Evolutionary conservation across 2,797 vertebrate species (phyloP).

Genomic region (Emys orbicularis): DNA sequence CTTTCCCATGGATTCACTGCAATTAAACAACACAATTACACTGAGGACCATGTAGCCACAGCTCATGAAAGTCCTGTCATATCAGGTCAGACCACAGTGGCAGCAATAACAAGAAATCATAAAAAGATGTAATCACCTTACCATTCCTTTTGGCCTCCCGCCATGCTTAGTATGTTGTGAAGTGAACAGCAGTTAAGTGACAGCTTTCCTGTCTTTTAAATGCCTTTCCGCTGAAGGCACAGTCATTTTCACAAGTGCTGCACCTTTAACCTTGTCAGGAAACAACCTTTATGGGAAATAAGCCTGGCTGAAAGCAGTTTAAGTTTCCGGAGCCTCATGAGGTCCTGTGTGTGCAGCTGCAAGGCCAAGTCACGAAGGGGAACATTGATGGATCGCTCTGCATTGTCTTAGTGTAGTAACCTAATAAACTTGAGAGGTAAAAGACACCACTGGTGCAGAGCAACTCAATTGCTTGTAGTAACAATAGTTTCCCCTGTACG

Average conservation of each 20-base stretch:
- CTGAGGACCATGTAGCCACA: constrained; percentile 7
- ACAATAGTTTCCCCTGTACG: constrained; percentile 56
- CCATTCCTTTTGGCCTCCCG: constrained; percentile 76
- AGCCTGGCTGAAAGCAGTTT: constrained; percentile 33
- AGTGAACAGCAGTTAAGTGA: constrained; percentile 58
- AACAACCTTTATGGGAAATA: constrained; percentile 65
- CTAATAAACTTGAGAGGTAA: constrained; percentile 55
- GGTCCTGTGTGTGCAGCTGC: constrained; percentile 9
- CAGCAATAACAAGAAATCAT: constrained; percentile 34
- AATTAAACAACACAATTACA: constrained; percentile 27
- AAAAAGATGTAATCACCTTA: constrained; percentile 72
- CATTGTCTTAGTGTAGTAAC: constrained; percentile 60
- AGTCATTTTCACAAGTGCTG: constrained; percentile 58
- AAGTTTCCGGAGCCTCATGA: constrained; percentile 49
- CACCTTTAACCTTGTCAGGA: constrained; percentile 75
- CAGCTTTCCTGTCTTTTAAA: constrained; percentile 63
- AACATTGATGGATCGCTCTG: constrained; percentile 27
- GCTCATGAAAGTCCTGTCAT: constrained; percentile 29
- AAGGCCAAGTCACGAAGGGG: background rate
- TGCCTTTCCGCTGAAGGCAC: constrained; percentile 51
- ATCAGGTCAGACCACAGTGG: constrained; percentile 41
- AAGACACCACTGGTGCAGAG: constrained; percentile 48
- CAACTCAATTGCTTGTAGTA: constrained; percentile 44
- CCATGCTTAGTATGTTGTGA: constrained; percentile 71
- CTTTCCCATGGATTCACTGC: background rate